Evolutionary conservation across 1,140 invertebrate genomes (phyloP), one percentile per base, ranked within the genome.

Genomic region (Cotesia vestalis): DNA sequence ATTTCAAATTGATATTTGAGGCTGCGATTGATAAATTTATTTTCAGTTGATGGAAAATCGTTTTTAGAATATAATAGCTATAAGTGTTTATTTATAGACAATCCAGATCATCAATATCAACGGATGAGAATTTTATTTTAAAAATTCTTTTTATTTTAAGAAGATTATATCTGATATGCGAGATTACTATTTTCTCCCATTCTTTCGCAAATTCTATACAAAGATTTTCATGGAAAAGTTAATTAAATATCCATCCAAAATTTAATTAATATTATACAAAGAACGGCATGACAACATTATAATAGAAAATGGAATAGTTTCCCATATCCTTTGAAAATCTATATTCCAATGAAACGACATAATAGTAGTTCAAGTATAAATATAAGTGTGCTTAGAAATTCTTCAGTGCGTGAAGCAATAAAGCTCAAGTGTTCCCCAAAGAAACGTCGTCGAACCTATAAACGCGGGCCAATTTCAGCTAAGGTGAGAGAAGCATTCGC

Each of bases 401-500:
- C 9, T 3, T 8, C 5, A 59, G 57, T 59, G 20, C 20, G 57
- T 59, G 57, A 20, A 59, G 57, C 57, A 59, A 59, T 59, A 59
- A 59, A 20, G 20, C 57, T 59, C 20, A 20, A 11, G 4, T 5
- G 57, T 59, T 8, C 27, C 20, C 57, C 9, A 27, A 27, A 59
- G 14, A 20, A 59, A 59, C 57, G 17, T 35, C 17, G 34, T 4
- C 11, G 20, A 20, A 27, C 9, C 57, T 59, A 20, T 20, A 59
- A 20, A 27, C 14, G 27, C 20, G 20, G 9, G 17, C 17, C 17
- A 55, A 14, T 20, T 59, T 5, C 0, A 59, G 9, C 17, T 14
- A 20, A 55, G n/a, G 53, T 14, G 12, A 55, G 53, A 4, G 53
- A 27, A 5, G 53, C 12, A 55, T 3, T n/a, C 11, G 11, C 5